Evolutionary conservation across 2,113 vertebrate species (phyloP), one percentile per base, ranked within the genome.

Genomic region (Dicentrarchus labrax): DNA sequence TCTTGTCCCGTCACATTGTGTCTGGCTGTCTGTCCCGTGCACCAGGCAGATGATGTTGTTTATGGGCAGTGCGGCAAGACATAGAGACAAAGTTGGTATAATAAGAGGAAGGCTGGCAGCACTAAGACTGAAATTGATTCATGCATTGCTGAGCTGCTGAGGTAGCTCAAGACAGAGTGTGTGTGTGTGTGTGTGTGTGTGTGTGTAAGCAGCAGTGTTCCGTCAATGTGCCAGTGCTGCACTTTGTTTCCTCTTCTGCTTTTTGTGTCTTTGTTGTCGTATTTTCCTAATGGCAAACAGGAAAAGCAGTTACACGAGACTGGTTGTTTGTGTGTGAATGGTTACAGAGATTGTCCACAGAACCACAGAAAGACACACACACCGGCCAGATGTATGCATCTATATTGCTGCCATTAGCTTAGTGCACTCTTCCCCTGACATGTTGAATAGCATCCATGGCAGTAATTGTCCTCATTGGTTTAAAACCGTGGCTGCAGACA

Each of bases 191-290:
- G 38, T 64, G 16, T 71, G 38, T 80, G 36, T 56, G 57, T 70
- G 70, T 54, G 54, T n/a, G 19, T 3, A 21, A 62, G 65, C 24
- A 87, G 72, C 17, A 54, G 70, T 78, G 57, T 54, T 62, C 61
- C 82, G 69, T 61, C 69, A 83, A 68, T 56, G 22, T 78, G 77
- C 80, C 69, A 72, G 22, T 11, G 1, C 22, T 78, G 75, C 85
- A 89, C 70, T 87, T 85, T 73, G 60, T 62, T 65, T 59, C 59
- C 11, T 68, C 43, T 79, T 80, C 67, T 83, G 57, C 24, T 65
- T 69, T 78, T 60, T 82, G 51, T 61, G 71, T 68, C 64, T 75
- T 77, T 62, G 21, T 74, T 76, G 54, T 39, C 50, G 61, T 50
- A 30, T 84, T 62, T 78, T 75, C 41, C 39, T 51, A 48, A 67